These are phyloP conservation scores for Diplolepis rosae DNA, from an alignment of 2,888 invertebrate genomes.

Conservation along the genomic window DNA sequence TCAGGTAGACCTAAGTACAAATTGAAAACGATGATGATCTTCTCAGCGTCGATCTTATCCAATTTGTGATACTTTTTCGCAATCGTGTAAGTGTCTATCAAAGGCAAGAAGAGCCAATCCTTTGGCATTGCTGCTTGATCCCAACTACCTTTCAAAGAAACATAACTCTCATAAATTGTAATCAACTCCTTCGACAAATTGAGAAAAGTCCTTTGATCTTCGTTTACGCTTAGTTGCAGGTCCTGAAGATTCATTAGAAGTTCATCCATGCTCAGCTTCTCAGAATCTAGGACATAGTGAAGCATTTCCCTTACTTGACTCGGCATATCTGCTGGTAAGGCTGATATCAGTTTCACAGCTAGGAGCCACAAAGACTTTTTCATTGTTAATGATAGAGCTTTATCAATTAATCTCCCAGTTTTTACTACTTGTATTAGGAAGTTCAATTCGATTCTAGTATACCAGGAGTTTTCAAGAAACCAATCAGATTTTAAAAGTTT, in stretches of 20 bases:
- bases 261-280: constrained; percentile 56
- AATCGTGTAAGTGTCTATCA: constrained; percentile 78
- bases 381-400: constrained; percentile 31
- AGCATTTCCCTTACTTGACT: constrained; percentile 58
- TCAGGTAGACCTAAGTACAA: constrained; percentile 65
- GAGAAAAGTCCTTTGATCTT: constrained; percentile 34
- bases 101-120: constrained; percentile 87
- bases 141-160: constrained; percentile 68
- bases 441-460: constrained; percentile 63
- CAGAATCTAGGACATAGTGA: constrained; percentile 57
- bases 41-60: constrained; percentile 43
- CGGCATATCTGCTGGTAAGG: constrained; percentile 62
- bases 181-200: constrained; percentile 53
- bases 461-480: constrained; percentile 68
- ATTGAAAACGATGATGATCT: constrained; percentile 57
- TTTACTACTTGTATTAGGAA: constrained; percentile 59
- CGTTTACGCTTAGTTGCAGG: constrained; percentile 45
- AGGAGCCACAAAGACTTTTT: constrained; percentile 60
- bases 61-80: constrained; percentile 55
- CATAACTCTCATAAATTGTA: constrained; percentile 58
- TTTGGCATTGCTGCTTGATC: constrained; percentile 81
- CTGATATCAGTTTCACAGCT: constrained; percentile 64
- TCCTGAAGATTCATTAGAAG: constrained; percentile 47
- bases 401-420: constrained; percentile 43
- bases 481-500: constrained; percentile 59